Conservation (phyloP, 1,140 invertebrate genomes). For the Eubasilissa regina region DNA sequence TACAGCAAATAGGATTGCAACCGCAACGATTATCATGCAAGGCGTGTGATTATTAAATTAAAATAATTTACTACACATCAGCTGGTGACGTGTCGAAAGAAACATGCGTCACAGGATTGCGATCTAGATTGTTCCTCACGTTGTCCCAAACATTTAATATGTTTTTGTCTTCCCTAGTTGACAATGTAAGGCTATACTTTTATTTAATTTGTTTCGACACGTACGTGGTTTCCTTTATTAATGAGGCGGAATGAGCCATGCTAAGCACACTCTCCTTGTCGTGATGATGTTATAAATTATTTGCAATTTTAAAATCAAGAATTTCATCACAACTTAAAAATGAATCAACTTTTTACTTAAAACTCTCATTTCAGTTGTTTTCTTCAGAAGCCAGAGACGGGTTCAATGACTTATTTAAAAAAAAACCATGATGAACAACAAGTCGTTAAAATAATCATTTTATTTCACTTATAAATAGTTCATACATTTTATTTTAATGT, state of each 20-base stretch:
- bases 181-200: conserved; percentile 25
- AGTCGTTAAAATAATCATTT: too few relatives aligned
- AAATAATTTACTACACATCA: not conserved
- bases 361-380: too few relatives aligned
- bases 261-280: not conserved
- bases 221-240: conserved; percentile 22
- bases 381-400: too few relatives aligned
- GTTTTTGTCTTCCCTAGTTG: conserved; percentile 12
- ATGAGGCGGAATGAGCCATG: not conserved
- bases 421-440: too few relatives aligned
- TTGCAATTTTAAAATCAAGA: too few relatives aligned
- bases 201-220: conserved; percentile 29
- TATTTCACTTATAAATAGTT: too few relatives aligned
- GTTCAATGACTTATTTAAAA: too few relatives aligned
- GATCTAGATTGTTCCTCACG: conserved; percentile 14
- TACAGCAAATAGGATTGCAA: too few relatives aligned
- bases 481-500: too few relatives aligned
- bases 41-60: not conserved
- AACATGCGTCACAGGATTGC: not conserved
- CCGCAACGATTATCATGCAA: conserved; percentile 12
- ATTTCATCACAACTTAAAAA: too few relatives aligned
- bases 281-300: too few relatives aligned
- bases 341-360: too few relatives aligned
- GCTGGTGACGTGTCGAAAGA: not conserved
- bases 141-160: not conserved